Conservation (phyloP, 2,113 vertebrate species). For the Rhea pennata region DNA sequence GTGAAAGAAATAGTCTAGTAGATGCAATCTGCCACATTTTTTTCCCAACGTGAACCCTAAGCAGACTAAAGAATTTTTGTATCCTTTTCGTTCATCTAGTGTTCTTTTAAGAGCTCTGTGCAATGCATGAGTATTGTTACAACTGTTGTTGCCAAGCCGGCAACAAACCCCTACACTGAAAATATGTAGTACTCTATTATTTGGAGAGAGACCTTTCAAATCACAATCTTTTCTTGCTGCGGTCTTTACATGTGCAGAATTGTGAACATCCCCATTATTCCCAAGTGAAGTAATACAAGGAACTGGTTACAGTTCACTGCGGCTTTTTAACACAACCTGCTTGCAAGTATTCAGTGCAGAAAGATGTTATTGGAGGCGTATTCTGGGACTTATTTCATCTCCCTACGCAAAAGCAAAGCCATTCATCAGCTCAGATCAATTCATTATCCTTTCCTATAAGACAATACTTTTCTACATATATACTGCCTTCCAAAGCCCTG, state of each 20-base stretch:
- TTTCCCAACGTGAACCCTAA: neutral
- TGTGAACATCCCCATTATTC: neutral
- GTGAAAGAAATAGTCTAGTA: neutral
- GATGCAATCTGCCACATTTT: neutral
- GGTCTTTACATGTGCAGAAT: neutral
- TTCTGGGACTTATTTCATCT: slow-evolving; percentile 26
- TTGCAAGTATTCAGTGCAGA: neutral
- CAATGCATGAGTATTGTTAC: fast-evolving
- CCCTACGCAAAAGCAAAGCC: neutral
- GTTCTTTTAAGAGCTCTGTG: neutral
- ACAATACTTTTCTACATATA: slow-evolving; percentile 29
- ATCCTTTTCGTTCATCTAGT: neutral
- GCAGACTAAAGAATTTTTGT: neutral
- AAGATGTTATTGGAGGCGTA: neutral
- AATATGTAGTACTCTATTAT: neutral
- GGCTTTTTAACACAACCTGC: neutral
- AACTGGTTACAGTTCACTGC: neutral
- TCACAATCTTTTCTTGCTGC: neutral
- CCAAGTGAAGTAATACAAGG: neutral
- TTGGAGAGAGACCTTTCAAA: neutral
- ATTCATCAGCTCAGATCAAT: slow-evolving; percentile 35
- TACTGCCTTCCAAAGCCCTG: slow-evolving; percentile 18
- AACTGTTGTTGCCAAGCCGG: neutral
- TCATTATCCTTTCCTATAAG: slow-evolving; percentile 46
- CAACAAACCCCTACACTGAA: neutral